A percentile compares a stretch with the other conserved stretches of the same genome.
These are phyloP conservation scores for Nematostella vectensis DNA, from an alignment of 92 coral and sea anemone species.

Conservation along the genomic window DNA sequence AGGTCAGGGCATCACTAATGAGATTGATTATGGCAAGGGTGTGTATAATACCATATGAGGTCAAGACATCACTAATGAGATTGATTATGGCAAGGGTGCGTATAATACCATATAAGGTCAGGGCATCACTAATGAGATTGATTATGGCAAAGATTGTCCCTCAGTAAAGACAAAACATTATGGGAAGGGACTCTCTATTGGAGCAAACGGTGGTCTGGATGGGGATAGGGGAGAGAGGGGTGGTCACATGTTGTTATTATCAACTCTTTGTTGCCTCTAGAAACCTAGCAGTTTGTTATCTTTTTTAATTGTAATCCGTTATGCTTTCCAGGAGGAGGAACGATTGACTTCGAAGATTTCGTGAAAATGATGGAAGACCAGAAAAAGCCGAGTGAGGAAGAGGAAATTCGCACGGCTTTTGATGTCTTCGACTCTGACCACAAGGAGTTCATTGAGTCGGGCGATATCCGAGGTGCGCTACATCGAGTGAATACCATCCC, in stretches of 20 bases:
- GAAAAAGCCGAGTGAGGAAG: constrained; percentile 44
- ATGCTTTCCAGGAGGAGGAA: constrained; percentile 63
- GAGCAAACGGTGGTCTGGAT: too few relatives aligned
- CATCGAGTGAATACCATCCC: constrained; percentile 36
- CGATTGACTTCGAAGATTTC: constrained; percentile 40
- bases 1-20: constrained; percentile 39
- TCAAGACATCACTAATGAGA: constrained; percentile 44
- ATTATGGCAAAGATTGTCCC: constrained; percentile 39
- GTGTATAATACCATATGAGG: too few relatives aligned
- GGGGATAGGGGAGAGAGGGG: not conserved
- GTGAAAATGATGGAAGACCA: constrained; percentile 60
- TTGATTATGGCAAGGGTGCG: constrained; percentile 57
- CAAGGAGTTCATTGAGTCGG: constrained; percentile 61
- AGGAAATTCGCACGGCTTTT: constrained; percentile 50
- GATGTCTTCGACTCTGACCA: constrained; percentile 62
- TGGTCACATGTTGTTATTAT: too few relatives aligned
- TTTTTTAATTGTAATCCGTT: too few relatives aligned
- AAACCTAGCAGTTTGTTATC: too few relatives aligned
- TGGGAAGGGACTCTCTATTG: too few relatives aligned
- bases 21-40: constrained; percentile 57
- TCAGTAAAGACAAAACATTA: not conserved
- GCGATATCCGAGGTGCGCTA: constrained; percentile 43
- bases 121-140: constrained; percentile 44
- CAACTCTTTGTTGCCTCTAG: too few relatives aligned
- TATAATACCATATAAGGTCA: too few relatives aligned